Conservation (phyloP, 2,113 vertebrate genomes). For the human (Homo sapiens) region GRCh38 chr16:76560501-76561000, state of each 20-base stretch:
- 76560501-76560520: conserved; percentile 2
- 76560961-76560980: not conserved
- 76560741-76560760: conserved; percentile 83
- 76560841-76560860: not conserved
- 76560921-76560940: not conserved
- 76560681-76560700: conserved; percentile 51
- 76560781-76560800: not conserved
- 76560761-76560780: conserved; percentile 44
- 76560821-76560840: no score
- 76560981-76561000: not conserved
- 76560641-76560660: not conserved
- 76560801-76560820: not conserved
- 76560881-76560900: not conserved
- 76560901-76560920: not conserved
- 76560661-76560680: not conserved
- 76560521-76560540: conserved; percentile 4
- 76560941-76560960: not conserved
- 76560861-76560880: not conserved
- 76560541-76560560: conserved; percentile 44
- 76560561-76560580: not conserved
- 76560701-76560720: conserved; percentile 70
- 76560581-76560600: not conserved
- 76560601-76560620: conserved; percentile 46
- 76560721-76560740: conserved; percentile 81
- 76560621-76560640: conserved; percentile 18